phyloP scores from a whole-genome alignment of 2,888 invertebrate species.

The Fragum fragum region DNA sequence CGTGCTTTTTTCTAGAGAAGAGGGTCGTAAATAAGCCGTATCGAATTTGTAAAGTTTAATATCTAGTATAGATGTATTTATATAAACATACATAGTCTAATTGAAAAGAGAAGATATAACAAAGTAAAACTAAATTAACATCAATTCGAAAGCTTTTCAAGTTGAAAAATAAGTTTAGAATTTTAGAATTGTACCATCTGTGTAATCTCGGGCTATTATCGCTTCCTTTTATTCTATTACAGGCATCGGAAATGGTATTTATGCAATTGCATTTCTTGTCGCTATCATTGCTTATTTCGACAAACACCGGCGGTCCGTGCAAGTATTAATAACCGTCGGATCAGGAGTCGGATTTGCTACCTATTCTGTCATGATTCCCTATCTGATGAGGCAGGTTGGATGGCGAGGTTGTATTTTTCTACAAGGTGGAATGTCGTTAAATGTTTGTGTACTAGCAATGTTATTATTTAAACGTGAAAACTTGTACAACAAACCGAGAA shows the following conservation, averaged over 20 bases:
- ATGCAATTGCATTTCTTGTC: constrained; percentile 4
- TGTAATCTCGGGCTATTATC: no score
- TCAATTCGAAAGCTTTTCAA: no score
- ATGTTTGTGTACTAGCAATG: constrained; percentile 41
- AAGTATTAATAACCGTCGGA: constrained; percentile 42
- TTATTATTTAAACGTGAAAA: constrained; percentile 35
- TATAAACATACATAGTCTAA: no score
- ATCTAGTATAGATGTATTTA: no score
- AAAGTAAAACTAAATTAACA: no score
- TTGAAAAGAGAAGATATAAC: no score
- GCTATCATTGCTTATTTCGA: constrained; percentile 18
- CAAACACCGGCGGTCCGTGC: constrained; percentile 30
- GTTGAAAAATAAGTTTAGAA: no score
- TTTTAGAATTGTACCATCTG: no score
- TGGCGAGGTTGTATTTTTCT: constrained; percentile 50
- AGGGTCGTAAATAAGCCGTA: no score
- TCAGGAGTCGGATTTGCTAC: constrained; percentile 49
- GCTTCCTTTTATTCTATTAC: not conserved
- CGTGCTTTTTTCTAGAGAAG: no score
- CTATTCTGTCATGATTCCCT: constrained; percentile 44
- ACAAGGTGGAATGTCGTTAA: constrained; percentile 52
- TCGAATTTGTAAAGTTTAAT: no score
- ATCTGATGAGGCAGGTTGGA: constrained; percentile 24
- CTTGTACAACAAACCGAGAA: not conserved
- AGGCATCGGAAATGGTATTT: constrained; percentile 24